Evolutionary conservation across 1,140 invertebrate species (phyloP).

Genomic region (Antheraea mylitta): DNA sequence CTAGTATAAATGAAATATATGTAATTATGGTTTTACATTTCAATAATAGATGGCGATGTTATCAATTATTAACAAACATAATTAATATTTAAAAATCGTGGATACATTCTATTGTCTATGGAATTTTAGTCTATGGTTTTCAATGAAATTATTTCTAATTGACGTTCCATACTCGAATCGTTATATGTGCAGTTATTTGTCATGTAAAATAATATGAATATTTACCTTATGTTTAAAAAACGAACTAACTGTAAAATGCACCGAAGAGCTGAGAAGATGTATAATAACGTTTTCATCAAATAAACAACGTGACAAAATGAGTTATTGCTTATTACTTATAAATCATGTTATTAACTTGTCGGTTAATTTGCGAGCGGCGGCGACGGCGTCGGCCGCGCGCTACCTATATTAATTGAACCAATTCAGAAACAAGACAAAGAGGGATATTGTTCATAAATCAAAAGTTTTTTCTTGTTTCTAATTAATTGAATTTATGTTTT

Average conservation of each 20-base stretch:
- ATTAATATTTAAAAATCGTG: no score
- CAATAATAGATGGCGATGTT: no score
- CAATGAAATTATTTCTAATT: no score
- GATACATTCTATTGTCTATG: no score
- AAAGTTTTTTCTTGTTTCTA: neutral
- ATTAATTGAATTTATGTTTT: neutral
- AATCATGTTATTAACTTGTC: constrained; percentile 8
- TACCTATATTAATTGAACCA: constrained; percentile 4
- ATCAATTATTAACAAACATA: no score
- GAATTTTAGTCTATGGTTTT: no score
- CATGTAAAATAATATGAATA: no score
- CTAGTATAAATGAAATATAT: no score
- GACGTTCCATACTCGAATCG: no score
- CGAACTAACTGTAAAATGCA: neutral
- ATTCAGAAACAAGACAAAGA: constrained; percentile 2
- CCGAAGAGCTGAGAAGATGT: neutral
- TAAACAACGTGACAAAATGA: neutral
- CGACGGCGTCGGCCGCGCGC: neutral
- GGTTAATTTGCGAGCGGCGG: neutral
- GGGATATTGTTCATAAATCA: neutral
- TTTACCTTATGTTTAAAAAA: neutral
- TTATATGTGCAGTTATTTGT: no score
- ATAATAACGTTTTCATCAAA: neutral
- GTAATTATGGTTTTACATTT: no score
- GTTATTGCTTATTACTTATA: constrained; percentile 8